Conservation (phyloP, 2,113 vertebrate genomes). For the Tachycineta bicolor region DNA sequence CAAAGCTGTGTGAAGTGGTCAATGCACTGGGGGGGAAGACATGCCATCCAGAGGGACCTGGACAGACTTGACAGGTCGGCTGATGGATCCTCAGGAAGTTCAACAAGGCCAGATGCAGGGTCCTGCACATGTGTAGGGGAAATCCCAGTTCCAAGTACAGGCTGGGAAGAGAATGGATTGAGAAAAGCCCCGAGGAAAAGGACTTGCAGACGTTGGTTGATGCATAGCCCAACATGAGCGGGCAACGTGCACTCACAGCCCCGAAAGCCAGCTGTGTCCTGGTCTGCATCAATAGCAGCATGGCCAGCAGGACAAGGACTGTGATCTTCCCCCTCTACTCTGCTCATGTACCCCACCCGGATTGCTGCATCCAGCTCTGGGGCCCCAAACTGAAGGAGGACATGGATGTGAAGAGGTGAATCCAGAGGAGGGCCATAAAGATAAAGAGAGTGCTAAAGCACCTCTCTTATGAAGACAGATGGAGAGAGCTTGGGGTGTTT, state of each 20-base stretch:
- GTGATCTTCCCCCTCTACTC: background rate
- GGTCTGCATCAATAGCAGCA: background rate
- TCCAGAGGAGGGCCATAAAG: background rate
- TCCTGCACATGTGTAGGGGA: background rate
- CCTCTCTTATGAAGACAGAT: background rate
- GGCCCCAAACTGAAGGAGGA: background rate
- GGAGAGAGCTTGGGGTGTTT: background rate
- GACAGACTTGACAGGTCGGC: background rate
- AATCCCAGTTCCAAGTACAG: background rate
- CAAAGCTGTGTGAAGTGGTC: background rate
- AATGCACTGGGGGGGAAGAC: background rate
- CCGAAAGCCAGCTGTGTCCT: background rate
- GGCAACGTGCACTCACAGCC: background rate
- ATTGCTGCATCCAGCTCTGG: background rate
- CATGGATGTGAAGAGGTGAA: rapidly evolving
- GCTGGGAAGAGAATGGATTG: background rate
- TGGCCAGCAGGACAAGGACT: background rate
- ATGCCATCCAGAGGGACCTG: background rate
- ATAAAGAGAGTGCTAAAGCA: background rate
- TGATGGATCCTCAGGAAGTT: background rate
- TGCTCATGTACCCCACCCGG: background rate
- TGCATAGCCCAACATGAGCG: rapidly evolving
- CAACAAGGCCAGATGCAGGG: background rate
- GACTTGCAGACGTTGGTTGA: too few species aligned
- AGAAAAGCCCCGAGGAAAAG: background rate